Evolutionary conservation across 2,888 invertebrate species (phyloP).

Genomic region (Drosophila putrida): DNA sequence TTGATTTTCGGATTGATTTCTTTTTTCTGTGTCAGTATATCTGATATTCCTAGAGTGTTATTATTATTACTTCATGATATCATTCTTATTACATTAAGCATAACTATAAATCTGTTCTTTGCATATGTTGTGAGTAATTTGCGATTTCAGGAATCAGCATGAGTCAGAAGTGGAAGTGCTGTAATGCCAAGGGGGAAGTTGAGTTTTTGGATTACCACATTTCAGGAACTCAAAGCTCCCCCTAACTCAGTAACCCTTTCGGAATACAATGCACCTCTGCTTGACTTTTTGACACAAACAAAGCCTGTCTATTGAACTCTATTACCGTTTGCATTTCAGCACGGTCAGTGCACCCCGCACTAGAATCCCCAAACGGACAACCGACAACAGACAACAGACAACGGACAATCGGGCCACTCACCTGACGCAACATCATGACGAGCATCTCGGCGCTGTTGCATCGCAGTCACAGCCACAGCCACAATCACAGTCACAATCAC

Average conservation of each 20-base stretch:
- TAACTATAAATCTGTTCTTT: slow-evolving; percentile 2
- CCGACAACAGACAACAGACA: slow-evolving; percentile 8
- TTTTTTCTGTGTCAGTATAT: background rate
- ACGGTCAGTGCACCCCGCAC: slow-evolving; percentile 41
- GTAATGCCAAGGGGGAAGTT: background rate
- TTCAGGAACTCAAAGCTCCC: background rate
- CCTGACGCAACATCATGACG: slow-evolving; percentile 63
- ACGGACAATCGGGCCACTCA: slow-evolving; percentile 45
- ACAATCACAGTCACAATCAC: slow-evolving; percentile 52
- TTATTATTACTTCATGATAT: background rate
- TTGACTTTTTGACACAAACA: slow-evolving; percentile 41
- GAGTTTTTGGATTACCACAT: background rate
- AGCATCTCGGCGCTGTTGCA: slow-evolving; percentile 75
- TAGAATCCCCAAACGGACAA: slow-evolving; percentile 2
- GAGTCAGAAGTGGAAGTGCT: background rate
- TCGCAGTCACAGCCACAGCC: slow-evolving; percentile 69
- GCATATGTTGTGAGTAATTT: background rate
- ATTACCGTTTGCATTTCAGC: slow-evolving; percentile 71
- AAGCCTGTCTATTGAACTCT: slow-evolving; percentile 72
- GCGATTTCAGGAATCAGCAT: background rate
- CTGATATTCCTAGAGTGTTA: background rate
- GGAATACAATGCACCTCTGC: slow-evolving; percentile 4
- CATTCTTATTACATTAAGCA: slow-evolving; percentile 1
- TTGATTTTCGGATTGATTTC: no score
- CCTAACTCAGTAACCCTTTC: background rate